phyloP scores from a whole-genome alignment of 2,797 vertebrate genomes.

The Eulemur albifrons region DNA sequence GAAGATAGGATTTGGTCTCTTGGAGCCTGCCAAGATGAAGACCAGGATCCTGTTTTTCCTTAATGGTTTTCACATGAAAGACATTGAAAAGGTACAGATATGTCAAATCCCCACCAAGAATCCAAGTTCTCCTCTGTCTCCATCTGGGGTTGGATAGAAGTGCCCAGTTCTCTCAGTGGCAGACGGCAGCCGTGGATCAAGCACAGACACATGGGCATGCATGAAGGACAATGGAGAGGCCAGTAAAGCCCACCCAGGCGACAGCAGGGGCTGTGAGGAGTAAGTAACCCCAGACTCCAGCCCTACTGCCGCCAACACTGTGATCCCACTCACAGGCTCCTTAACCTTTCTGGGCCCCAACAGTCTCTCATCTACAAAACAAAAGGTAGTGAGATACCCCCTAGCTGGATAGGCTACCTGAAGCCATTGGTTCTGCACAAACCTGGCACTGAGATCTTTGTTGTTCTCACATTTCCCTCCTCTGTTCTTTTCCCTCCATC shows the following conservation, averaged over 20 bases:
- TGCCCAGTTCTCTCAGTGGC: background rate
- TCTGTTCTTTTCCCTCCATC: background rate
- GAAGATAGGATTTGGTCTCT: background rate
- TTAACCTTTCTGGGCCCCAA: background rate
- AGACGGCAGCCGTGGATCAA: background rate
- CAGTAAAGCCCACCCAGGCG: background rate
- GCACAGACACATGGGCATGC: background rate
- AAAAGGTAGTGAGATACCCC: background rate
- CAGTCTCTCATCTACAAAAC: background rate
- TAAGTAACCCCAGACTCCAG: background rate
- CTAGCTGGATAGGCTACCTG: background rate
- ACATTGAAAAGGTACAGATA: background rate
- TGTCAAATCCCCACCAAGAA: background rate
- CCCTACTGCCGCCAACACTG: background rate
- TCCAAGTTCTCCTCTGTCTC: background rate
- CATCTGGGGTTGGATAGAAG: background rate
- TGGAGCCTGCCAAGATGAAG: background rate
- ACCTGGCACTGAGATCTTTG: too few species aligned
- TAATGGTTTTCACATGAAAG: background rate
- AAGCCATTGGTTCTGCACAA: background rate
- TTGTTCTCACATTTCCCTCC: background rate
- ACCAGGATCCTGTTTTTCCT: background rate
- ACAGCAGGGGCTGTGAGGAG: background rate
- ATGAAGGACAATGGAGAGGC: background rate
- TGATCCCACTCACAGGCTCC: too few species aligned